Evolutionary conservation across 2,888 invertebrate genomes (phyloP), one percentile per base, ranked within the genome.

Genomic region (Dorcus parallelipipedus): DNA sequence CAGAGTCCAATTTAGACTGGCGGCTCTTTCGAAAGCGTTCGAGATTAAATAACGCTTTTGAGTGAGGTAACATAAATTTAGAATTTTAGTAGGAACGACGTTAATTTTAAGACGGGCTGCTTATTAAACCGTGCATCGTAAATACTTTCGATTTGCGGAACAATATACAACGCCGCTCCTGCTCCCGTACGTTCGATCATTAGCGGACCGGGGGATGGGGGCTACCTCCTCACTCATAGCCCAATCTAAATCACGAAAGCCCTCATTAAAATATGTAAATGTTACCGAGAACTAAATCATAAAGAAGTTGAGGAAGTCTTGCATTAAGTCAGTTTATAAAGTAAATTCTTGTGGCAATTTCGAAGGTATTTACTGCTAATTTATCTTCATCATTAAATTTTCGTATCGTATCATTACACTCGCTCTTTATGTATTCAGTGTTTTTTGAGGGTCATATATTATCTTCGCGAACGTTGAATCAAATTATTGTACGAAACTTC

Each of bases 241-340:
- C 69, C 64, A 61, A 66, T 67, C 65, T 69, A 70, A 72, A 69
- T 69, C 68, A 68, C 64, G 65, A 64, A 71, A 68, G 65, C 66
- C 67, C 72, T 73, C 73, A 72, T 73, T 73, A 73, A 73, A 73
- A 73, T 73, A 73, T 73, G 73, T 71, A 72, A 73, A 73, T 73
- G 69, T 65, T 71, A 64, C 70, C 67, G 67, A 67, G 69, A 72
- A 71, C 69, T 71, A 70, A 71, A 70, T 71, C 70, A 70, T 71
- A 71, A 71, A 72, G 70, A 72, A 68, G 69, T 69, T 70, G 67
- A 69, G 69, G 69, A 71, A 72, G 68, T 71, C 68, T 33, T 67
- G 65, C 68, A 69, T 71, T 69, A 69, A 66, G 65, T 67, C 65
- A 65, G 66, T 67, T 69, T 70, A 69, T 69, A 67, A 61, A 60